Evolutionary conservation across 2,113 vertebrate genomes (phyloP), one percentile per base, ranked within the genome.

Genomic region (Apteryx owenii): DNA sequence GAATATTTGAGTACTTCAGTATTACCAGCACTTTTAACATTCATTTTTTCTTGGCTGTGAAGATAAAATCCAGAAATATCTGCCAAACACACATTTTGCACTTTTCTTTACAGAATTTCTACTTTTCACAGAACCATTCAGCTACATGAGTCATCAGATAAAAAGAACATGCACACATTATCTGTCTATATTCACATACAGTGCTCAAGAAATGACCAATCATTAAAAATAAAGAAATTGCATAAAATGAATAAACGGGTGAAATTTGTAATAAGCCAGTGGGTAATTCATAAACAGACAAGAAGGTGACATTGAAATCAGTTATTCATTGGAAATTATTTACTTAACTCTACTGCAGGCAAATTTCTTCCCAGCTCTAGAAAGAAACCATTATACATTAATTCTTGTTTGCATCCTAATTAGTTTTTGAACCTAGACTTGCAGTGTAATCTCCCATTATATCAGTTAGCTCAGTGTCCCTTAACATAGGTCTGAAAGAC

Each of bases 301-400:
- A 54, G 61, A 85, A 95, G 95, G 84, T 91, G 96, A 96, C 94
- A 96, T 71, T 97, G 92, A 85, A 92, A 96, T 96, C 29, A 96
- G 88, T 97, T 95, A 97, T 97, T 97, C 81, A 95, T 85, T 80
- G 60, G 36, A 91, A 95, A 94, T 91, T 96, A 91, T 91, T 95
- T 97, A 50, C 89, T 88, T 80, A 95, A 70, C 60, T 92, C 54
- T 89, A 65, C 50, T 78, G 88, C 87, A 73, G 87, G 82, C 68
- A 94, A 81, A 91, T 82, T 92, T 95, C 66, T 87, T 25, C 70
- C 90, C 62, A 65, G 44, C 71, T 83, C 38, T n/a, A 81, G 86
- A 92, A 80, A 66, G 15, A 92, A 92, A 82, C 64, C 48, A 87
- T 90, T 93, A 89, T 2, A 1, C 40, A 93, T 94, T 79, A 81